These are phyloP conservation scores for Gymnopithys bicolor DNA, from an alignment of 2,797 vertebrate species.

Conservation along the genomic window DNA sequence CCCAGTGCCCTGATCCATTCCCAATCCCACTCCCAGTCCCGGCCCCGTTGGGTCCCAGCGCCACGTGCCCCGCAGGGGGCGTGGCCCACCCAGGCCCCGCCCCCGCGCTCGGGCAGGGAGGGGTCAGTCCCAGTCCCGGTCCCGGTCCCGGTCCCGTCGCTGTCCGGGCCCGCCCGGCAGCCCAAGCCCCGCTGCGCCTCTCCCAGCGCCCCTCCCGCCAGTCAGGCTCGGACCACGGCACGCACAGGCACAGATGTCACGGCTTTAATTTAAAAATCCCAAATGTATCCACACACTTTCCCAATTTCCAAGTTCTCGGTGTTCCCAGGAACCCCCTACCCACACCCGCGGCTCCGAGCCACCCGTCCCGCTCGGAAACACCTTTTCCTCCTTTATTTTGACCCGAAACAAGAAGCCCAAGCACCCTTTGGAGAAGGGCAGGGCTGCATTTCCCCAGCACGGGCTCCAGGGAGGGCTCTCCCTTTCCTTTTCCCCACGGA, in stretches of 20 bases:
- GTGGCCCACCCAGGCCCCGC: not conserved
- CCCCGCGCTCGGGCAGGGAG: not conserved
- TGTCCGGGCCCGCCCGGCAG: too few species aligned
- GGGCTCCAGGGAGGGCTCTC: not conserved
- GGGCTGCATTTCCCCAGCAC: not conserved
- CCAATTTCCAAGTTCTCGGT: not conserved
- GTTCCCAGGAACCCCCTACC: not conserved
- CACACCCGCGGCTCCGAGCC: not conserved
- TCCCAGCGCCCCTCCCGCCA: not conserved
- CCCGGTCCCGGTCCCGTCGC: too few species aligned
- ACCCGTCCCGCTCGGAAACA: not conserved
- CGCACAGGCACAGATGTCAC: not conserved
- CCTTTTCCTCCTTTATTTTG: not conserved
- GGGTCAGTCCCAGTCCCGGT: not conserved
- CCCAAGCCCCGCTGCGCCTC: too few species aligned
- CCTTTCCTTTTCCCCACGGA: not conserved
- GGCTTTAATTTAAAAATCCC: not conserved
- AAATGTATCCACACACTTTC: not conserved
- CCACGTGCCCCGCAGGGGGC: not conserved
- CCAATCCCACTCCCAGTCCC: not conserved
- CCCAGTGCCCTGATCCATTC: not conserved
- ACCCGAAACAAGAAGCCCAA: not conserved
- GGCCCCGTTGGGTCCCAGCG: not conserved
- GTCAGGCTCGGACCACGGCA: not conserved
- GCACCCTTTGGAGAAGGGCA: not conserved